These are phyloP conservation scores for Cinclus mexicanus DNA, from an alignment of 2,113 vertebrate genomes.

Conservation along the genomic window DNA sequence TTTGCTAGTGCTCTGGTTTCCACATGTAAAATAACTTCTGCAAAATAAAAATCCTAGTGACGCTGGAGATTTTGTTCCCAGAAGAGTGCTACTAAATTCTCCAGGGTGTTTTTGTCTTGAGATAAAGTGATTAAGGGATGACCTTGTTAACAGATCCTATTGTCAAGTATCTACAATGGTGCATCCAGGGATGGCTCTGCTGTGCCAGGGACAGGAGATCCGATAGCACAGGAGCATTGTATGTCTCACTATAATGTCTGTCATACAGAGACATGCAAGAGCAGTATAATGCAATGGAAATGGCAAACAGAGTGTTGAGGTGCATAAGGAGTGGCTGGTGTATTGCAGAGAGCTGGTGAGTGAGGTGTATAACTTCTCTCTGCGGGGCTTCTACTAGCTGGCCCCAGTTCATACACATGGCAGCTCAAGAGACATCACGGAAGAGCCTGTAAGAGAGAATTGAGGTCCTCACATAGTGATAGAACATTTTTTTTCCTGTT, in stretches of 20 bases:
- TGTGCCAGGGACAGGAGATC: background rate
- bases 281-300: background rate
- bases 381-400: rapidly evolving
- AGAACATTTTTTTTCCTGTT: background rate
- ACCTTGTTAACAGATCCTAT: background rate
- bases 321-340: background rate
- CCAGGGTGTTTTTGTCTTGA: background rate
- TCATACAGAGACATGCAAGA: background rate
- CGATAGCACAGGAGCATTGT: background rate
- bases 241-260: background rate
- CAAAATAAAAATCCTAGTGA: background rate
- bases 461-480: background rate
- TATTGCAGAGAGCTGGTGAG: background rate
- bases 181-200: background rate
- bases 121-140: background rate
- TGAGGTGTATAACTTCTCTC: background rate
- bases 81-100: background rate
- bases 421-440: background rate
- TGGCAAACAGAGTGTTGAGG: background rate
- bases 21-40: background rate
- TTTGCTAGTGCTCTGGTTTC: background rate
- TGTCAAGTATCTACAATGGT: background rate
- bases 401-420: rapidly evolving
- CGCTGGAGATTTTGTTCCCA: background rate
- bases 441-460: background rate